Percentiles rank a stretch among this genome's conserved stretches.
These are phyloP conservation scores for Callinectes sapidus DNA, from an alignment of 2,888 invertebrate genomes.

Conservation along the genomic window DNA sequence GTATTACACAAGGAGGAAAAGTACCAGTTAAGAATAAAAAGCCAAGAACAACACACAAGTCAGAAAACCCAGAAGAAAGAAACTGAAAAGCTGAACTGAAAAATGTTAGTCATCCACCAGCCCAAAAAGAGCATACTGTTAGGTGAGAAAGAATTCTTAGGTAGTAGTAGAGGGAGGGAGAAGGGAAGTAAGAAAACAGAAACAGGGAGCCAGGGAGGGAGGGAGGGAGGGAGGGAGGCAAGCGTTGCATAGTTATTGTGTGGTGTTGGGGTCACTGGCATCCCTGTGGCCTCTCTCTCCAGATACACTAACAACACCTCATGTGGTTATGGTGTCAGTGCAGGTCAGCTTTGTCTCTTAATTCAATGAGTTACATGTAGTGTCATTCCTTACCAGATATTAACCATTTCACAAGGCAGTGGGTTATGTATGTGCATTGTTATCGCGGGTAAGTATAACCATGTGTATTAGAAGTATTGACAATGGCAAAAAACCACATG, in stretches of 20 bases:
- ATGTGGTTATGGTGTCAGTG: neutral
- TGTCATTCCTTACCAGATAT: neutral
- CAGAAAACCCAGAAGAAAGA: constrained; percentile 2
- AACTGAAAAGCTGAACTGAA: neutral
- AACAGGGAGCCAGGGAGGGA: neutral
- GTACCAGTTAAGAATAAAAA: neutral
- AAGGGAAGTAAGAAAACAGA: neutral
- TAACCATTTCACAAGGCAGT: neutral
- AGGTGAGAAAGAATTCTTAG: neutral
- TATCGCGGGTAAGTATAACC: neutral
- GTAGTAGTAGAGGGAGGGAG: neutral
- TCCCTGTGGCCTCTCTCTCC: neutral
- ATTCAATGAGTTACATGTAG: neutral
- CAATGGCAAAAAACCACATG: neutral
- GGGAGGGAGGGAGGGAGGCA: neutral
- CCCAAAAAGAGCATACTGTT: neutral
- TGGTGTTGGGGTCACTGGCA: neutral
- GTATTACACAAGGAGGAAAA: no score
- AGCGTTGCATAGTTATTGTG: neutral
- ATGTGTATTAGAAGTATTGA: neutral
- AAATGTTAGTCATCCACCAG: no score
- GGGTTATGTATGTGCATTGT: neutral
- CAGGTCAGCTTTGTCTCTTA: neutral
- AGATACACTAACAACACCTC: neutral
- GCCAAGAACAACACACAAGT: neutral